Evolutionary conservation across 64 coral and sea anemone genomes (phyloP).

Genomic region (Trachythela sp.): DNA sequence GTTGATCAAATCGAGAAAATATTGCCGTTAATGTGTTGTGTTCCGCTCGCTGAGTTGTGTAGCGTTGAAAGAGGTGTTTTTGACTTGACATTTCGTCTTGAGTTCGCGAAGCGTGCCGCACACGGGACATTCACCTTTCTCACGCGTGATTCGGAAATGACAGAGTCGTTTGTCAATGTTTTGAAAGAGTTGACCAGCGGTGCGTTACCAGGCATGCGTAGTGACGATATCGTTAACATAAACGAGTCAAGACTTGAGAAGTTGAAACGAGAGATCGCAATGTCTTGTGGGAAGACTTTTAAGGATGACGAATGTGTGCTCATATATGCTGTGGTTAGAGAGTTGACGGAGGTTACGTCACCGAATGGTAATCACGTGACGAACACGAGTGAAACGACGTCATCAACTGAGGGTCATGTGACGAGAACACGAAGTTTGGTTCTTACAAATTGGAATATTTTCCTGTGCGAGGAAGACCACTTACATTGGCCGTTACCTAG

Average conservation of each 20-base stretch:
- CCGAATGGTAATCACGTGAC: not conserved
- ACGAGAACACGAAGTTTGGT: slow-evolving; percentile 69
- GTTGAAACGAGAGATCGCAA: slow-evolving; percentile 59
- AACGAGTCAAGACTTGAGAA: slow-evolving; percentile 62
- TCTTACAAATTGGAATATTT: slow-evolving; percentile 71
- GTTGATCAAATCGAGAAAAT: not conserved
- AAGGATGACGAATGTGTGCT: slow-evolving; percentile 53
- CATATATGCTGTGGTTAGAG: slow-evolving; percentile 81
- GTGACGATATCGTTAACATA: slow-evolving; percentile 48
- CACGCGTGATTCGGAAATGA: slow-evolving; percentile 79
- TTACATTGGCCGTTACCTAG: slow-evolving; percentile 94
- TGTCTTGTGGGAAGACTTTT: not conserved
- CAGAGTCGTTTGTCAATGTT: slow-evolving; percentile 60
- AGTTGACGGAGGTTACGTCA: slow-evolving; percentile 51
- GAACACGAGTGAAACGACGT: not conserved
- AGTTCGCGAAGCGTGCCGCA: slow-evolving; percentile 64
- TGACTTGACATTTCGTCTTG: slow-evolving; percentile 86
- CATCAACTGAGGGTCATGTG: slow-evolving; percentile 14
- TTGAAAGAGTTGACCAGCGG: slow-evolving; percentile 58
- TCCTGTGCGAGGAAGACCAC: slow-evolving; percentile 95
- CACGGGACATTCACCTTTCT: slow-evolving; percentile 83
- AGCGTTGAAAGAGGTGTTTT: slow-evolving; percentile 73
- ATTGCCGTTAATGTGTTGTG: not conserved
- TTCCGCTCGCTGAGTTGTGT: not conserved
- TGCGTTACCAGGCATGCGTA: slow-evolving; percentile 19